phyloP scores from a whole-genome alignment of 2,888 invertebrate genomes.

The Heterodera filipjevi region DNA sequence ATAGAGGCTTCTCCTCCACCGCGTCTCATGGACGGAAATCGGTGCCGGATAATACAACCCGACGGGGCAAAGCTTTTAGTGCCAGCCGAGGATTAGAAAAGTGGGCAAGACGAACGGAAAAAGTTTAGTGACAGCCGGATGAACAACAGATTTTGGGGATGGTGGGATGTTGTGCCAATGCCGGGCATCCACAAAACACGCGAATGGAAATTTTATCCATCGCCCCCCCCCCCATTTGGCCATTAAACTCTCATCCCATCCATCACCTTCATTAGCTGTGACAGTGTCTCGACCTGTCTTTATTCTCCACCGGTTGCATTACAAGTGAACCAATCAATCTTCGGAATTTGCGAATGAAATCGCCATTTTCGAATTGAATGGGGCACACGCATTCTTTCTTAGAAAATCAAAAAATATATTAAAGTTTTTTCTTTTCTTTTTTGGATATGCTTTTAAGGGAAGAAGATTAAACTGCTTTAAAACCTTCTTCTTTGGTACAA shows the following conservation, averaged over 20 bases:
- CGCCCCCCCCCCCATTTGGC: background rate
- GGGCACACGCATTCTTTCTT: background rate
- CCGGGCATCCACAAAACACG: background rate
- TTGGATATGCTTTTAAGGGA: too few relatives aligned
- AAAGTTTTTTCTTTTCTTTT: background rate
- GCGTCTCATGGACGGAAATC: background rate
- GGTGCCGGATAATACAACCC: background rate
- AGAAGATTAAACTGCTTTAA: too few relatives aligned
- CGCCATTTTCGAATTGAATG: background rate
- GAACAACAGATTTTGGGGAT: background rate
- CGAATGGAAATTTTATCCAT: background rate
- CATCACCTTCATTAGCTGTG: background rate
- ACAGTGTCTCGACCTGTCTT: background rate
- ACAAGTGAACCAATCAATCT: background rate
- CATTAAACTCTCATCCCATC: background rate
- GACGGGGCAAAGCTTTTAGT: background rate
- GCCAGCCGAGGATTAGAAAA: constrained; percentile 1
- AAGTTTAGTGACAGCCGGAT: constrained; percentile 2
- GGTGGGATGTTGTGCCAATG: background rate
- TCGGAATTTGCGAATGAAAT: background rate
- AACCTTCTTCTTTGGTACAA: too few relatives aligned
- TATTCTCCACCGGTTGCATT: background rate
- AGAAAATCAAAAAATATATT: background rate
- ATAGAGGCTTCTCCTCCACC: too few relatives aligned
- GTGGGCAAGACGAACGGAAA: background rate